Conservation (phyloP, 2,113 vertebrate species). For the Muntiacus muntjak region DNA sequence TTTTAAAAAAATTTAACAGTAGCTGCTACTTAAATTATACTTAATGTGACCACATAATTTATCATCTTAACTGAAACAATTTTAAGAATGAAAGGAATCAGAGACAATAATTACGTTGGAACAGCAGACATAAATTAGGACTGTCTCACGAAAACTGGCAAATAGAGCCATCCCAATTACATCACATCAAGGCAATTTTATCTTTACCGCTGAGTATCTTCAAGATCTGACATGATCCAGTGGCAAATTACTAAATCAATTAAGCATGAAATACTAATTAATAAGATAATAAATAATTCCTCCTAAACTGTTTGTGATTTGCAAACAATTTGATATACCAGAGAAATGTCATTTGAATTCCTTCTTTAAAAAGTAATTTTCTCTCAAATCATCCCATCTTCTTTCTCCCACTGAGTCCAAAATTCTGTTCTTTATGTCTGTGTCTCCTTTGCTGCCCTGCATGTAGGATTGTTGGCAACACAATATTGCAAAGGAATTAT, state of each 20-base stretch:
- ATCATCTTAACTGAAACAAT: conserved; percentile 18
- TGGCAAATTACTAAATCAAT: neutral
- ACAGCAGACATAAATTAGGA: conserved; percentile 19
- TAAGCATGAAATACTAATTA: neutral
- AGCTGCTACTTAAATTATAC: neutral
- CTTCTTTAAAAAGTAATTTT: neutral
- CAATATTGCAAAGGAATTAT: neutral
- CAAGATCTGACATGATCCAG: neutral
- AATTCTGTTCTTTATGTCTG: neutral
- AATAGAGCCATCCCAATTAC: neutral
- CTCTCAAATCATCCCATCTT: neutral
- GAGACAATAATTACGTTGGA: neutral
- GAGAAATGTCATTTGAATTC: neutral
- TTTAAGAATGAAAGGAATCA: conserved; percentile 37
- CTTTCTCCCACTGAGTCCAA: neutral
- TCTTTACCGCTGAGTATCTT: neutral
- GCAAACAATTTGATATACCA: neutral
- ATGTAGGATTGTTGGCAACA: neutral
- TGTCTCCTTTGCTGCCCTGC: neutral
- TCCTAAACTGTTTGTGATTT: neutral
- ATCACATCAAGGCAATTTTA: neutral
- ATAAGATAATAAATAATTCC: conserved; percentile 27
- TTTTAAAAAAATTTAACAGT: neutral
- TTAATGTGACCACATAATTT: neutral
- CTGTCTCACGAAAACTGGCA: neutral